A percentile compares a stretch with the other conserved stretches of the same genome.
Evolutionary conservation across 1,140 invertebrate species (phyloP).

Genomic region (Venustaconcha ellipsiformis): DNA sequence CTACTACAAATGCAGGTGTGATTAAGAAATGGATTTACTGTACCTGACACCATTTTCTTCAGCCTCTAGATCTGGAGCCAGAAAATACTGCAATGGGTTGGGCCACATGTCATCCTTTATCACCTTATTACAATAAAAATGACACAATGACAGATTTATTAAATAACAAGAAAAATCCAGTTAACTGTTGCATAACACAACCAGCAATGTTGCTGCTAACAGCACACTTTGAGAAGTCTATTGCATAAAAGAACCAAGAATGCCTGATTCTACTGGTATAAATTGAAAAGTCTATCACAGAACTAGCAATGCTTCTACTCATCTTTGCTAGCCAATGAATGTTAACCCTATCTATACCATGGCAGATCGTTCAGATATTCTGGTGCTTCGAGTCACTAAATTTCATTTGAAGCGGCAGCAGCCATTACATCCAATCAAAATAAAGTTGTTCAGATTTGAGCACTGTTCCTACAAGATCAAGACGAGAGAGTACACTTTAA

Average conservation of each 20-base stretch:
- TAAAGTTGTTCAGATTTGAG: no score
- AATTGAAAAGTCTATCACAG: neutral
- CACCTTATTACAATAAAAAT: constrained; percentile 54
- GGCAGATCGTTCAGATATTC: no score
- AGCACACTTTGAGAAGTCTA: neutral
- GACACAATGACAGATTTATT: neutral
- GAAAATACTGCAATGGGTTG: constrained; percentile 90
- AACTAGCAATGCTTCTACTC: neutral
- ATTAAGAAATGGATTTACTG: no score
- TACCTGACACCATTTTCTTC: constrained; percentile 55
- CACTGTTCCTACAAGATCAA: no score
- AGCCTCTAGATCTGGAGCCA: constrained; percentile 74
- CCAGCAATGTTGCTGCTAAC: neutral
- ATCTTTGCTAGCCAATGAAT: no score
- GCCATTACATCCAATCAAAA: no score
- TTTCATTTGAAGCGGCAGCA: no score
- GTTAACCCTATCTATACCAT: no score
- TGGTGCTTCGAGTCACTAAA: no score
- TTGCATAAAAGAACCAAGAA: neutral
- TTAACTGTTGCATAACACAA: neutral
- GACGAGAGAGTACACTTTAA: no score
- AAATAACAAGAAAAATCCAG: neutral
- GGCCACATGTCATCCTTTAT: constrained; percentile 92
- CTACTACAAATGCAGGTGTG: no score
- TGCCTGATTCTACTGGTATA: neutral